A percentile compares a stretch with the other conserved stretches of the same genome.
Conservation (phyloP, 2,797 vertebrate genomes). For the Paratrypauchen microcephalus region DNA sequence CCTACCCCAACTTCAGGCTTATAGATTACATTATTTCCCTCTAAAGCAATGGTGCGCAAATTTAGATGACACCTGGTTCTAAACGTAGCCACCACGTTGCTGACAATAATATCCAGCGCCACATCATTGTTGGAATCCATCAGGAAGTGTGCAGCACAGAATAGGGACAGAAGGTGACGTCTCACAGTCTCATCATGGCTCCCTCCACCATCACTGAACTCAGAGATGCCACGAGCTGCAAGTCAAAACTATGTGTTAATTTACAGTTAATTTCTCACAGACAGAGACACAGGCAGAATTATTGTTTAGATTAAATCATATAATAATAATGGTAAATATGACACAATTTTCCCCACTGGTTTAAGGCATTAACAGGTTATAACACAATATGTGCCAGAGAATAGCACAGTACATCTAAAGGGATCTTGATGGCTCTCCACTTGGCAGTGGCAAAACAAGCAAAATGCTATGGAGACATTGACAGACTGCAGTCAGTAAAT, state of each 20-base stretch:
- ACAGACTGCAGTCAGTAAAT: background rate
- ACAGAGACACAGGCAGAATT: background rate
- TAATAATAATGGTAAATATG: background rate
- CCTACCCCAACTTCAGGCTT: slow-evolving; percentile 97
- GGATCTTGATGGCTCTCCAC: background rate
- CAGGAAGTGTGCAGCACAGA: slow-evolving; percentile 64
- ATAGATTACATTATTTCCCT: slow-evolving; percentile 96
- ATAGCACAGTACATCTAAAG: background rate
- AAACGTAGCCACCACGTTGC: slow-evolving; percentile 98
- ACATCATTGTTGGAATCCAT: slow-evolving; percentile 97
- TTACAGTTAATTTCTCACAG: background rate
- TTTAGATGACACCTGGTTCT: slow-evolving; percentile 98
- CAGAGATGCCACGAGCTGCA: slow-evolving; percentile 25
- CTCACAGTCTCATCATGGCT: slow-evolving; percentile 46
- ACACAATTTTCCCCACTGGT: background rate
- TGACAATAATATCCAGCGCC: slow-evolving; percentile 96
- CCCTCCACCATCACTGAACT: slow-evolving; percentile 33
- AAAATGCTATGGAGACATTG: slow-evolving; percentile 8
- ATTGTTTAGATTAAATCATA: background rate
- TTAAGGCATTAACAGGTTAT: background rate
- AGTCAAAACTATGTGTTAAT: background rate
- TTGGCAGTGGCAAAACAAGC: background rate
- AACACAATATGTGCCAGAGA: background rate
- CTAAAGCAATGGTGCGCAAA: slow-evolving; percentile 94
- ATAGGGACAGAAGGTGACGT: slow-evolving; percentile 40